A percentile compares a stretch with the other conserved stretches of the same genome.
These are phyloP conservation scores for Huso huso DNA, from an alignment of 2,797 vertebrate genomes.

Conservation along the genomic window DNA sequence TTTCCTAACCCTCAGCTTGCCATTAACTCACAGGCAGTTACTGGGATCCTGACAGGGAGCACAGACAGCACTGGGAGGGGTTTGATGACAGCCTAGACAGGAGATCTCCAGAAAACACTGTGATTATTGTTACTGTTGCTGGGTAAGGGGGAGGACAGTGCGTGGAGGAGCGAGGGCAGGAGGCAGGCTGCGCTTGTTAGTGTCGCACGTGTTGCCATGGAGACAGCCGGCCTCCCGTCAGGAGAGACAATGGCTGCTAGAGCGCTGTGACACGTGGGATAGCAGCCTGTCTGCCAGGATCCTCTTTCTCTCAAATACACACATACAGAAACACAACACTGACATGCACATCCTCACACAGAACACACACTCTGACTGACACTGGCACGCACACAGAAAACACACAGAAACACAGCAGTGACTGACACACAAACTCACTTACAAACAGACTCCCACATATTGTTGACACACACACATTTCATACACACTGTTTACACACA, in stretches of 20 bases:
- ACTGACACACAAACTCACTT: too few relatives aligned
- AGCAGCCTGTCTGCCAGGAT: neutral
- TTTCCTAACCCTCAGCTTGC: too few relatives aligned
- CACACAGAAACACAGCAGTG: too few relatives aligned
- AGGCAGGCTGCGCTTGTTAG: slow-evolving; percentile 33
- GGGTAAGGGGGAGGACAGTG: too few relatives aligned
- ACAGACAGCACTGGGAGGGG: too few relatives aligned
- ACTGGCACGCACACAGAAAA: neutral
- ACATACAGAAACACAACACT: neutral
- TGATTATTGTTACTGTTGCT: neutral
- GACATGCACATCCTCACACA: too few relatives aligned
- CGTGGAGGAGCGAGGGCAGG: neutral
- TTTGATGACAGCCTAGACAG: too few relatives aligned
- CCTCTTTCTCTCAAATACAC: neutral
- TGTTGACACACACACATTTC: too few relatives aligned
- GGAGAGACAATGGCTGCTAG: neutral
- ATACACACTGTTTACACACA: too few relatives aligned
- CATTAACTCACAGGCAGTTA: too few relatives aligned
- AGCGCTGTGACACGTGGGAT: neutral
- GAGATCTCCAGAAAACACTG: neutral
- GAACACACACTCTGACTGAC: slow-evolving; percentile 3
- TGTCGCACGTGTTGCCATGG: slow-evolving; percentile 33
- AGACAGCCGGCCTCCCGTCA: slow-evolving; percentile 20
- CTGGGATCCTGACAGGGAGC: too few relatives aligned
- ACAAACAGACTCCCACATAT: too few relatives aligned